Evolutionary conservation across 1,140 invertebrate genomes (phyloP).

Genomic region (Pogonognathellus flavescens): DNA sequence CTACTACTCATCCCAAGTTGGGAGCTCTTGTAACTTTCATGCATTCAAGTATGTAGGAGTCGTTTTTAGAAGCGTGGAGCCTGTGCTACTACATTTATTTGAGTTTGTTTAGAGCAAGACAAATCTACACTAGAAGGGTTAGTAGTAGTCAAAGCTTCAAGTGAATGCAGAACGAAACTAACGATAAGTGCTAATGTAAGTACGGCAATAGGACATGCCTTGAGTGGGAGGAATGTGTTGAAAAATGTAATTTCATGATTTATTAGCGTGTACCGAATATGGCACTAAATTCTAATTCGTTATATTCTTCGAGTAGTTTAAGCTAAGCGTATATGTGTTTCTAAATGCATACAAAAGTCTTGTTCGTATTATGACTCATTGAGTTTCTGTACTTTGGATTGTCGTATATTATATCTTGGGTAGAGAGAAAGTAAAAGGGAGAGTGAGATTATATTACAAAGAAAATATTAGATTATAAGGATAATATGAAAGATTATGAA

Average conservation of each 20-base stretch:
- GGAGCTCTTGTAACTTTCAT: neutral
- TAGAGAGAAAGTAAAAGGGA: neutral
- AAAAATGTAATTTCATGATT: slow-evolving; percentile 57
- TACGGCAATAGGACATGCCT: neutral
- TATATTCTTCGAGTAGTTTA: slow-evolving; percentile 19
- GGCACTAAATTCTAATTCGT: slow-evolving; percentile 32
- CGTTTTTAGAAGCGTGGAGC: too few species aligned
- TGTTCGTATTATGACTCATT: neutral
- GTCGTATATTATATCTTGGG: neutral
- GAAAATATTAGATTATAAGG: neutral
- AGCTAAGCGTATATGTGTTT: neutral
- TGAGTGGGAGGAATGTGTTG: slow-evolving; percentile 53
- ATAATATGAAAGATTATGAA: slow-evolving; percentile 16
- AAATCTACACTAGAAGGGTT: neutral
- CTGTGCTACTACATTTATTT: neutral
- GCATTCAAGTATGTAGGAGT: too few species aligned
- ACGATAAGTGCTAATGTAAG: slow-evolving; percentile 17
- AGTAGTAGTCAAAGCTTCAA: neutral
- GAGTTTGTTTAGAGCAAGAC: neutral
- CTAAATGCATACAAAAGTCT: neutral
- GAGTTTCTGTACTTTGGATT: neutral
- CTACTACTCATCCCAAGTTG: neutral
- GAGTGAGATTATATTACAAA: neutral
- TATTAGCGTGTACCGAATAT: slow-evolving; percentile 49
- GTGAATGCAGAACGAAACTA: slow-evolving; percentile 11